Conservation (phyloP, 2,113 vertebrate genomes). For the Trachemys scripta region DNA sequence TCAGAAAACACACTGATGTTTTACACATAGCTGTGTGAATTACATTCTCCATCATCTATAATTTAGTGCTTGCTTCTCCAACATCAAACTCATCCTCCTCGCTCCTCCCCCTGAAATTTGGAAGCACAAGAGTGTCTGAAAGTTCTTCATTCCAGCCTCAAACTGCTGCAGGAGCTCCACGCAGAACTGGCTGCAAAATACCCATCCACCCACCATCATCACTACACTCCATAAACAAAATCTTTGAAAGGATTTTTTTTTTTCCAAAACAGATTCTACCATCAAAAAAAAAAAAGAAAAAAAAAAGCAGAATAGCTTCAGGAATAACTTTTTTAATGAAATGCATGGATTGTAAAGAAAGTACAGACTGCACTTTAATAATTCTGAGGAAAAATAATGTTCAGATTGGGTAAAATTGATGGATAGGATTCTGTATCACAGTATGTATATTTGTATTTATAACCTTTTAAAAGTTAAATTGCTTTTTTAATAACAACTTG, state of each 20-base stretch:
- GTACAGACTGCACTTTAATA: background rate
- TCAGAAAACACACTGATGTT: background rate
- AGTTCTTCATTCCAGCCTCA: background rate
- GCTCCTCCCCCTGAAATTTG: conserved; percentile 13
- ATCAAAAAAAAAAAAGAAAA: background rate
- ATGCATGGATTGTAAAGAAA: background rate
- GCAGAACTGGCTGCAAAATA: background rate
- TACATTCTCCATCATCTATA: background rate
- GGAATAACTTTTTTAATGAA: background rate
- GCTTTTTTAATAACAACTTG: background rate
- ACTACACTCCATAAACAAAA: background rate
- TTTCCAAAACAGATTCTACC: background rate
- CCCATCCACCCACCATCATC: background rate
- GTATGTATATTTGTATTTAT: background rate
- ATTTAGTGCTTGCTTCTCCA: background rate
- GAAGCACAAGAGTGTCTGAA: background rate
- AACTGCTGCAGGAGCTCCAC: background rate
- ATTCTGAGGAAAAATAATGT: no score
- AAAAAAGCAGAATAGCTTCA: background rate
- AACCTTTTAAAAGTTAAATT: background rate
- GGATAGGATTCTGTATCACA: background rate
- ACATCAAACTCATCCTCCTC: background rate
- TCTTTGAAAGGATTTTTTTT: background rate
- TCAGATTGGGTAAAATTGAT: background rate
- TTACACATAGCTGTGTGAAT: background rate